phyloP scores from a whole-genome alignment of 2,113 vertebrate genomes.

The Epinephelus fuscoguttatus region DNA sequence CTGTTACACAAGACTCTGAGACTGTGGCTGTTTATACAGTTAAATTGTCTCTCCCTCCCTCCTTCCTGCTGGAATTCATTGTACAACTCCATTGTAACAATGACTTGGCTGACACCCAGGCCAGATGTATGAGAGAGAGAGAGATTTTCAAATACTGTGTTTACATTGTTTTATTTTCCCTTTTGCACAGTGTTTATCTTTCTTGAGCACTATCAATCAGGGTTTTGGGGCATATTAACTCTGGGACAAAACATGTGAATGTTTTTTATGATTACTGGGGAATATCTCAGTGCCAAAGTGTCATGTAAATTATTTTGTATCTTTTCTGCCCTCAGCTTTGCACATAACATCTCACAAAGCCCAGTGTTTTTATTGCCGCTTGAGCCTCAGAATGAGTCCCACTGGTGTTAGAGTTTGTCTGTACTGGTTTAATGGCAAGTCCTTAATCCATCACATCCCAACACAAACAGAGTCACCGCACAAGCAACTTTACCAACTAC shows the following conservation, averaged over 20 bases:
- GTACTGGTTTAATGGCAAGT: slow-evolving; percentile 2
- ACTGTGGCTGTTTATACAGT: slow-evolving; percentile 20
- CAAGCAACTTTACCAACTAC: background rate
- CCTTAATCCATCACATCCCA: background rate
- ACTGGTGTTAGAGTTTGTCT: background rate
- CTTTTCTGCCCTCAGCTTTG: background rate
- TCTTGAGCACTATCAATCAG: slow-evolving; percentile 16
- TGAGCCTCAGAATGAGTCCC: background rate
- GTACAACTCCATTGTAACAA: slow-evolving; percentile 32
- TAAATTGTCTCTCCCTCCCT: slow-evolving; percentile 34
- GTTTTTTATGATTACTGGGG: slow-evolving; percentile 6
- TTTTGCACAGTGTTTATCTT: slow-evolving; percentile 43
- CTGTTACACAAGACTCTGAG: slow-evolving; percentile 24
- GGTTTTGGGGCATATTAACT: slow-evolving; percentile 33
- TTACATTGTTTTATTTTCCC: slow-evolving; percentile 41
- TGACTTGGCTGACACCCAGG: slow-evolving; percentile 41
- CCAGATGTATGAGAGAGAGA: slow-evolving; percentile 49
- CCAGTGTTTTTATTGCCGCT: background rate
- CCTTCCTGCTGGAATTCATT: slow-evolving; percentile 41
- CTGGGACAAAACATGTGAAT: slow-evolving; percentile 4
- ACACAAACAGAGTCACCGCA: slow-evolving; percentile 7
- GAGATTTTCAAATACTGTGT: slow-evolving; percentile 13
- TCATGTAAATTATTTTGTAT: slow-evolving; percentile 13
- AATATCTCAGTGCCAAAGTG: slow-evolving; percentile 11
- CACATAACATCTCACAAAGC: slow-evolving; percentile 1